Percentiles rank a stretch among this genome's conserved stretches.
Evolutionary conservation across 2,888 invertebrate genomes (phyloP).

Genomic region (Polymixis flavicincta): DNA sequence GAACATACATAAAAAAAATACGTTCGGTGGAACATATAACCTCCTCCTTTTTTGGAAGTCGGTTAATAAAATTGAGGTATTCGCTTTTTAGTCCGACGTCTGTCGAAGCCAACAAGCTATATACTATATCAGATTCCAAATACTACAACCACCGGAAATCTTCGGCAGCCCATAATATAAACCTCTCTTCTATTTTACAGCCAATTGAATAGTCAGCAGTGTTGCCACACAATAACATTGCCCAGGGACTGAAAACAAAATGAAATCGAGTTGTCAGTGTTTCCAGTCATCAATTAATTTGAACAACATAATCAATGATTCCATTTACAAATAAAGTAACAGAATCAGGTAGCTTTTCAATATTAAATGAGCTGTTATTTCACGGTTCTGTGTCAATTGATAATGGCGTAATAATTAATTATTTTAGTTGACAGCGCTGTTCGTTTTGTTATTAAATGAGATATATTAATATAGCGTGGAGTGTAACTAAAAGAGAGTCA

Average conservation of each 20-base stretch:
- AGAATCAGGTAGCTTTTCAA: constrained; percentile 30
- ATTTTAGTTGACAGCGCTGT: constrained; percentile 63
- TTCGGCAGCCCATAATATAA: not conserved
- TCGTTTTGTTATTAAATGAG: constrained; percentile 65
- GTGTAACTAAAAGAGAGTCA: constrained; percentile 22
- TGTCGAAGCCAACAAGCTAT: not conserved
- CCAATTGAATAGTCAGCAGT: not conserved
- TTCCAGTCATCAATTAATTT: constrained; percentile 30
- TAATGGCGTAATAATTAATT: constrained; percentile 53
- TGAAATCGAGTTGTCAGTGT: constrained; percentile 21
- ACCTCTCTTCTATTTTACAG: not conserved
- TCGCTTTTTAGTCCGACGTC: not conserved
- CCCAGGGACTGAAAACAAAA: constrained; percentile 8
- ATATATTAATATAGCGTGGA: constrained; percentile 59
- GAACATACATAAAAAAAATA: too few species aligned
- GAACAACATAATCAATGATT: constrained; percentile 46
- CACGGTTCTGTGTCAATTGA: constrained; percentile 44
- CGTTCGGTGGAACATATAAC: too few species aligned
- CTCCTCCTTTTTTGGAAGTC: too few species aligned
- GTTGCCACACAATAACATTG: constrained; percentile 8
- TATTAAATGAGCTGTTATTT: constrained; percentile 53
- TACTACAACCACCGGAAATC: not conserved
- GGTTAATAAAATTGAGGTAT: too few species aligned
- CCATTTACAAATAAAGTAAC: constrained; percentile 35
- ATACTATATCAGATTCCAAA: not conserved